A percentile compares a stretch with the other conserved stretches of the same genome.
Conservation (phyloP, 2,797 vertebrate species). For the Channa striata region DNA sequence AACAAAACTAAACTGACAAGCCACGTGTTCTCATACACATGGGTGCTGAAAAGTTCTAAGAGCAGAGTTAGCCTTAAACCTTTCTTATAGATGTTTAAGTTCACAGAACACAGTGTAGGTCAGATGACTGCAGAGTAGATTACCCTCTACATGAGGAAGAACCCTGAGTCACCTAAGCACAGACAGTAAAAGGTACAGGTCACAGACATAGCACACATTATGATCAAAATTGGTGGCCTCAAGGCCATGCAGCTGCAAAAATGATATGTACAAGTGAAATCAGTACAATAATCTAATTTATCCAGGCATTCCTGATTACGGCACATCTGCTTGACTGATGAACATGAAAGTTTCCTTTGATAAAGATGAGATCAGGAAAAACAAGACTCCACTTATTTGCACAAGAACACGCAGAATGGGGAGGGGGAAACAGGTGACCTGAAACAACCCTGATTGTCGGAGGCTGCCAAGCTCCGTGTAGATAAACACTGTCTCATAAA, state of each 20-base stretch:
- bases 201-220: conserved; percentile 45
- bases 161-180: conserved; percentile 76
- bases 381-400: conserved; percentile 12
- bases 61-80: conserved; percentile 43
- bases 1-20: conserved; percentile 33
- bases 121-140: conserved; percentile 68
- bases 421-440: conserved; percentile 73
- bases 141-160: conserved; percentile 64
- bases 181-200: conserved; percentile 40
- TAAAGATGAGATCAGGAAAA: conserved; percentile 62
- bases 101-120: conserved; percentile 74
- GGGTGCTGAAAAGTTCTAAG: conserved; percentile 32
- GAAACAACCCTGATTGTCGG: conserved; percentile 72
- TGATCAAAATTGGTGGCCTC: conserved; percentile 49
- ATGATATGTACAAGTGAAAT: conserved; percentile 56
- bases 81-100: conserved; percentile 52
- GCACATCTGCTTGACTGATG: conserved; percentile 53
- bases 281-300: conserved; percentile 53
- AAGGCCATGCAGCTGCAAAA: conserved; percentile 53
- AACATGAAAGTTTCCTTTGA: conserved; percentile 37
- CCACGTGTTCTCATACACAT: conserved; percentile 41
- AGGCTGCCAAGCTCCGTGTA: conserved; percentile 47
- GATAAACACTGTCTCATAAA: conserved; percentile 55
- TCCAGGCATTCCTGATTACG: conserved; percentile 38
- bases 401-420: conserved; percentile 25